These are phyloP conservation scores for Drosophila lowei DNA, from an alignment of 1,140 invertebrate species.

Conservation along the genomic window DNA sequence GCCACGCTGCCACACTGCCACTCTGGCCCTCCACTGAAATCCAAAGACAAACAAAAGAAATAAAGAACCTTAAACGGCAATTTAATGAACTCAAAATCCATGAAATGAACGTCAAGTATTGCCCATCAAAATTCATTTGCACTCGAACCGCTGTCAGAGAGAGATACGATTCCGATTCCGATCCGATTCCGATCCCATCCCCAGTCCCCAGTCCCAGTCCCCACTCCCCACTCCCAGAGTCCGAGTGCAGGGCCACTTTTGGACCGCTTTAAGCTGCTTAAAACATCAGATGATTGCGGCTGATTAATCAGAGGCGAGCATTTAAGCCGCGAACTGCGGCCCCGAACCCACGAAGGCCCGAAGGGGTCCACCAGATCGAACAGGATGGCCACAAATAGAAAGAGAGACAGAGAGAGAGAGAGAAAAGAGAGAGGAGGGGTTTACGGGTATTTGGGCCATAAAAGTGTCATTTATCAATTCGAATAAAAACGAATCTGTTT, in stretches of 20 bases:
- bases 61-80: conserved; percentile 77
- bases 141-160: conserved; percentile 56
- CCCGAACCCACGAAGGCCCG: conserved; percentile 6
- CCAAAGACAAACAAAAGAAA: conserved; percentile 57
- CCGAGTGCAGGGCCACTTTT: conserved; percentile 24
- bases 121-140: conserved; percentile 80
- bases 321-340: conserved; percentile 58
- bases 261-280: conserved; percentile 75
- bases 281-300: conserved; percentile 81
- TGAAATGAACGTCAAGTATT: conserved; percentile 74
- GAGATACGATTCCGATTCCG: conserved; percentile 8
- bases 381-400: conserved; percentile 13
- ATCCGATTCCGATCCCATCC: conserved; percentile 5
- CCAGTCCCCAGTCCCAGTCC: conserved; percentile 26
- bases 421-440: conserved; percentile 11
- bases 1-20: background rate
- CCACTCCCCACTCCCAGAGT: conserved; percentile 23
- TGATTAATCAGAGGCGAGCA: conserved; percentile 80
- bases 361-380: conserved; percentile 1
- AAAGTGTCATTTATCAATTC: conserved; percentile 81
- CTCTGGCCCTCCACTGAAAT: too few species aligned
- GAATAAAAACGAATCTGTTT: conserved; percentile 62
- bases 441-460: conserved; percentile 67
- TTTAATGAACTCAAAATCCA: conserved; percentile 81
- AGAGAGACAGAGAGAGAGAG: conserved; percentile 7